phyloP scores from a whole-genome alignment of 1,140 invertebrate species.

The Macrobrachium nipponense region DNA sequence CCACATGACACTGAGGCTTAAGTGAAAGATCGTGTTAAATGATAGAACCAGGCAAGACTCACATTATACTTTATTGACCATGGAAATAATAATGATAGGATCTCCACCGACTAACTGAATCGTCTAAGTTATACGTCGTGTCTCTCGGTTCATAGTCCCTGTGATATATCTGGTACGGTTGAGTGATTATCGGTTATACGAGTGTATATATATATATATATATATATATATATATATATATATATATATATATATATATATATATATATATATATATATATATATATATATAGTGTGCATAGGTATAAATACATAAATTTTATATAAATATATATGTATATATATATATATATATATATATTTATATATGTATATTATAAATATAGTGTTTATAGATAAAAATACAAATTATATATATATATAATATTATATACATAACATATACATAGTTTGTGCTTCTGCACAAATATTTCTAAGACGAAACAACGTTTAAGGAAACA shows the following conservation, averaged over 20 bases:
- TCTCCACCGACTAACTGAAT: neutral
- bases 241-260: neutral
- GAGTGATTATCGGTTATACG: neutral
- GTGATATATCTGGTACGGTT: too few relatives aligned
- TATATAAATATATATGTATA: too few relatives aligned
- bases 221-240: neutral
- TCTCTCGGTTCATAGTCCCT: too few relatives aligned
- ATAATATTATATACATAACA: too few relatives aligned
- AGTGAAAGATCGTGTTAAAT: slow-evolving; percentile 46
- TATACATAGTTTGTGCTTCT: too few relatives aligned
- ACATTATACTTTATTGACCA: neutral
- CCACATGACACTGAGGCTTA: neutral
- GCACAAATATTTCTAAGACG: too few relatives aligned
- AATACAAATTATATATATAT: too few relatives aligned
- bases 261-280: neutral
- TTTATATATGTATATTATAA: too few relatives aligned
- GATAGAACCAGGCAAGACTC: slow-evolving; percentile 29
- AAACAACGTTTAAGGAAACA: too few relatives aligned
- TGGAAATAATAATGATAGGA: slow-evolving; percentile 5
- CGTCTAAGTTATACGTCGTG: neutral
- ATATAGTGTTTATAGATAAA: too few relatives aligned
- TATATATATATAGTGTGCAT: neutral
- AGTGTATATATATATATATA: neutral
- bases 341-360: too few relatives aligned
- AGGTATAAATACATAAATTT: too few relatives aligned